These are phyloP conservation scores for Scolopax bukidnonensis DNA, from an alignment of 2,797 vertebrate species.

Conservation along the genomic window DNA sequence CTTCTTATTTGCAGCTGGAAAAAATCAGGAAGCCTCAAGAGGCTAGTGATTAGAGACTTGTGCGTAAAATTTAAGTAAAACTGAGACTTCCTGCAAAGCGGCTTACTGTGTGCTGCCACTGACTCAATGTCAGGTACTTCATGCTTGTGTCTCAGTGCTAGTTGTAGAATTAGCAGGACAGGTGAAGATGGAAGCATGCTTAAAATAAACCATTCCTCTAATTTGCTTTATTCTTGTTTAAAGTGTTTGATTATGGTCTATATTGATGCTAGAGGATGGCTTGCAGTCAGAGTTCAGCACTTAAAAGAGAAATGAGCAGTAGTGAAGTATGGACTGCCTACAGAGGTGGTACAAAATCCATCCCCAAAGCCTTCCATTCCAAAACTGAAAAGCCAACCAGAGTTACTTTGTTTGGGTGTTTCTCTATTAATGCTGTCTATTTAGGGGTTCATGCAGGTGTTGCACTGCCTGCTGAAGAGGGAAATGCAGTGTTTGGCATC, in stretches of 20 bases:
- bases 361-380: not conserved
- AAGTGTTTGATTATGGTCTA: not conserved
- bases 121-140: not conserved
- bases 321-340: not conserved
- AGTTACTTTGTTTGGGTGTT: not conserved
- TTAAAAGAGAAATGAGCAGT: not conserved
- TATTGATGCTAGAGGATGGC: not conserved
- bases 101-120: not conserved
- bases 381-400: not conserved
- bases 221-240: not conserved
- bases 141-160: not conserved
- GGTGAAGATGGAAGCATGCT: not conserved
- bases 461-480: not conserved
- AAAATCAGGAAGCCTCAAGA: slow-evolving; percentile 66
- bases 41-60: slow-evolving; percentile 50
- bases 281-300: not conserved
- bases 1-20: slow-evolving; percentile 72
- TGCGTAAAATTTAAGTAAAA: slow-evolving; percentile 62
- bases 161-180: not conserved
- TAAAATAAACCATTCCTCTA: not conserved
- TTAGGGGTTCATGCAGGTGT: not conserved
- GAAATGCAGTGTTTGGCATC: not conserved
- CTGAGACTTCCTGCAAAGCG: slow-evolving; percentile 57
- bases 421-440: not conserved
- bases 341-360: not conserved